Conservation (phyloP, 2,888 invertebrate genomes). For the Cyrtodaria siliqua region DNA sequence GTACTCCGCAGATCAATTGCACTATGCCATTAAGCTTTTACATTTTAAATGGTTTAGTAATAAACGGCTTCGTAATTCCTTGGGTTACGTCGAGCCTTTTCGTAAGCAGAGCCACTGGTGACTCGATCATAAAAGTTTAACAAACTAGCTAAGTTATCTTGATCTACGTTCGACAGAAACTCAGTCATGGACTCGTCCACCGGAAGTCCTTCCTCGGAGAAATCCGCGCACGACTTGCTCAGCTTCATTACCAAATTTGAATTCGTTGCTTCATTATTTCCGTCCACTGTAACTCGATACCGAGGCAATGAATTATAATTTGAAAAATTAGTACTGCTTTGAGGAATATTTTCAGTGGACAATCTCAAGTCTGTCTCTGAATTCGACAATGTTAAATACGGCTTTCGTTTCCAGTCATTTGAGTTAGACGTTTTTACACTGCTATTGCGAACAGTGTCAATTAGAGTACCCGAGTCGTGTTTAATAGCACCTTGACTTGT, state of each 20-base stretch:
- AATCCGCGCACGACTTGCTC: conserved; percentile 23
- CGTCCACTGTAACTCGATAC: conserved; percentile 48
- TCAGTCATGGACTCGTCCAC: conserved; percentile 62
- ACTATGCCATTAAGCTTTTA: conserved; percentile 7
- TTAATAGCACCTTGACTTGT: not conserved
- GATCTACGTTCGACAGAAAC: conserved; percentile 49
- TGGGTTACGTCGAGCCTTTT: conserved; percentile 35
- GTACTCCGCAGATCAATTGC: no score
- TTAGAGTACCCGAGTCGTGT: conserved; percentile 29
- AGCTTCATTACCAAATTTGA: conserved; percentile 22
- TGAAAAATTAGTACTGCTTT: not conserved
- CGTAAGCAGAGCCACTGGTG: conserved; percentile 37
- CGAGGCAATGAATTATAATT: conserved; percentile 26
- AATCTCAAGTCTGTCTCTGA: conserved; percentile 34
- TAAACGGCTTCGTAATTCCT: conserved; percentile 48
- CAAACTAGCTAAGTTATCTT: conserved; percentile 53
- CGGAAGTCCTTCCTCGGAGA: conserved; percentile 27
- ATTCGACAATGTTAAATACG: conserved; percentile 44
- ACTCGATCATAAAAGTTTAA: conserved; percentile 56
- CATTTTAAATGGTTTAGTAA: conserved; percentile 14
- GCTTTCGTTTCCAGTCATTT: conserved; percentile 42
- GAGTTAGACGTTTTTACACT: not conserved
- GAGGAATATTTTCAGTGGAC: not conserved
- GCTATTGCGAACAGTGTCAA: not conserved
- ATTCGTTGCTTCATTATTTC: not conserved